Evolutionary conservation across 2,888 invertebrate genomes (phyloP), one percentile per base, ranked within the genome.

Genomic region (Trachelus tabidus): DNA sequence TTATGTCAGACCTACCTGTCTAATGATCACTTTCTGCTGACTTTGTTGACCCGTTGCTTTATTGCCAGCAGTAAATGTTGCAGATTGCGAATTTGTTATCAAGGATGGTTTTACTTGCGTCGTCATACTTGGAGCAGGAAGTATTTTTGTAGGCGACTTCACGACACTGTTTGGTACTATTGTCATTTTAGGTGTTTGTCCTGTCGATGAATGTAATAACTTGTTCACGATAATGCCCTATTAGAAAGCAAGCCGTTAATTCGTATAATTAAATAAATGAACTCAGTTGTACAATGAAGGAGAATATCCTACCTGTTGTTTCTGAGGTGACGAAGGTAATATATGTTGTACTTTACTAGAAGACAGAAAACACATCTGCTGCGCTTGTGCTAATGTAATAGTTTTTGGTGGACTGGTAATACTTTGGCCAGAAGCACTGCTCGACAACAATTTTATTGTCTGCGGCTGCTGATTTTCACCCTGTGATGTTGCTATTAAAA

Each of bases 141-240:
- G 92, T 83, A 96, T 94, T 92, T 95, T 96, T 40, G 95, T 93
- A 0, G 96, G 95, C 23, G 96, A 94, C 91, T 96, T 95, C 12
- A 94, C 87, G 15, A 87, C 77, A 75, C 82, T 87, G 76, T 85
- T 89, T 40, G 93, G 92, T 81, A 93, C 92, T 85, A 92, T 86
- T 56, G 92, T 89, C 83, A 92, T 87, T 83, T 91, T 92, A 34
- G 92, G 88, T 12, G 90, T 82, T 81, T 90, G 91, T 73, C 87
- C 83, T 23, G 87, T 85, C 30, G 91, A 86, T 15, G 92, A 89
- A 79, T 91, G 90, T 12, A 91, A 90, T 77, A 93, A 88, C 87
- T 93, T 93, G 83, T 92, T 93, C 56, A 93, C 91, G 80, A 93
- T 92, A 81, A 93, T 92, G 75, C 92, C 91, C 91, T 91, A 86